These are phyloP conservation scores for Anoplius nigerrimus DNA, from an alignment of 2,888 invertebrate genomes.

Conservation along the genomic window DNA sequence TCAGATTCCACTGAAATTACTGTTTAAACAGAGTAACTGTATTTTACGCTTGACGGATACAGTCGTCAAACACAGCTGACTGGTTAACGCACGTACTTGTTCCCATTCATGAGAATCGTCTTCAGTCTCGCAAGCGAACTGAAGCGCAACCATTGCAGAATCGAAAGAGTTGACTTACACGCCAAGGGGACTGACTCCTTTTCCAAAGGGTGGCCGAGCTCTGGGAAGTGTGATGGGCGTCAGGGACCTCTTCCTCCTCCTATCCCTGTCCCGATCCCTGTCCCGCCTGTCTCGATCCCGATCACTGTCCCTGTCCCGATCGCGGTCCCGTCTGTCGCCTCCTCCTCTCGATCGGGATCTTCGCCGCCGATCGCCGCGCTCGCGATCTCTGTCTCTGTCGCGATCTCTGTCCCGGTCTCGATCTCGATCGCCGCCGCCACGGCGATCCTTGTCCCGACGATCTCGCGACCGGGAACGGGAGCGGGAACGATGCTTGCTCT, in stretches of 20 bases:
- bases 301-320: slow-evolving; percentile 69
- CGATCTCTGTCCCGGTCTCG: slow-evolving; percentile 63
- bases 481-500: slow-evolving; percentile 74
- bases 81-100: no score
- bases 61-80: no score
- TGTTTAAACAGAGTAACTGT: no score
- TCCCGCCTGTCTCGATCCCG: slow-evolving; percentile 59
- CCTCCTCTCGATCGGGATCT: slow-evolving; percentile 54
- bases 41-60: no score
- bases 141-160: no score
- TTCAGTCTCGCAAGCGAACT: no score
- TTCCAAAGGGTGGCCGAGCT: slow-evolving; percentile 74
- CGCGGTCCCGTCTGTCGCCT: slow-evolving; percentile 69
- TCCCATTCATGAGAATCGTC: no score
- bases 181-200: slow-evolving; percentile 73
- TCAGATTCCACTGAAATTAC: no score
- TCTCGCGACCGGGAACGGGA: slow-evolving; percentile 77
- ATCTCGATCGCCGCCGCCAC: slow-evolving; percentile 60
- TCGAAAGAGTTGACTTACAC: slow-evolving; percentile 69
- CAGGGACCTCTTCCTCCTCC: slow-evolving; percentile 73
- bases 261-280: slow-evolving; percentile 72
- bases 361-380: slow-evolving; percentile 42
- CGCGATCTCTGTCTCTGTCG: slow-evolving; percentile 54
- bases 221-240: slow-evolving; percentile 73
- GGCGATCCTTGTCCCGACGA: slow-evolving; percentile 76